These are phyloP conservation scores for Tetragonula clypearis DNA, from an alignment of 1,140 invertebrate species.

Conservation along the genomic window DNA sequence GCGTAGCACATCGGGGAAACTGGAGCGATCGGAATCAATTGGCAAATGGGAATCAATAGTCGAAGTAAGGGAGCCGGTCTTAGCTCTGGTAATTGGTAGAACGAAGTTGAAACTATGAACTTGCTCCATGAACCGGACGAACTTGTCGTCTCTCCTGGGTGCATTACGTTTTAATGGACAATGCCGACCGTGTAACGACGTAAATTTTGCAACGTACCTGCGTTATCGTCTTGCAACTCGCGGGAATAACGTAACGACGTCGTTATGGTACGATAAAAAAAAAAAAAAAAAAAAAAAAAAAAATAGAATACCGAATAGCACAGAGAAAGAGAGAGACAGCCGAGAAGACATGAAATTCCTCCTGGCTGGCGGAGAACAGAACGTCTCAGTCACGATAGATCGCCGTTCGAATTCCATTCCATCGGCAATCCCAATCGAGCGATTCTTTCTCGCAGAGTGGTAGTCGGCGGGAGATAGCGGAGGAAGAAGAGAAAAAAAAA, in stretches of 20 bases:
- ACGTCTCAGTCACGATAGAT: background rate
- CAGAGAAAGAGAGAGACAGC: background rate
- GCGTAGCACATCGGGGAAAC: background rate
- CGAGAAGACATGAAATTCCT: background rate
- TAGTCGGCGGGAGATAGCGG: too few relatives aligned
- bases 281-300: too few relatives aligned
- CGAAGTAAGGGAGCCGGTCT: background rate
- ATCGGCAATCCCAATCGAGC: too few relatives aligned
- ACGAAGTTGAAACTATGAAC: background rate
- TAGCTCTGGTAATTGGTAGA: background rate
- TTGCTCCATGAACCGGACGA: background rate
- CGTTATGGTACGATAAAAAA: too few relatives aligned
- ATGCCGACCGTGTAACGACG: background rate
- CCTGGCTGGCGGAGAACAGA: background rate
- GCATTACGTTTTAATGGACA: slow-evolving; percentile 9
- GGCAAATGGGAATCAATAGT: background rate
- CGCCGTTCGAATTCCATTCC: slow-evolving; percentile 7
- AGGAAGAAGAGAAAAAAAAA: slow-evolving; percentile 13
- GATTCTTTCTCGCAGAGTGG: background rate
- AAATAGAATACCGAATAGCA: background rate
- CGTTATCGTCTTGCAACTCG: background rate
- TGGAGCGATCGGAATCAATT: background rate
- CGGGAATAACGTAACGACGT: background rate
- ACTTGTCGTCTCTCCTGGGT: background rate
- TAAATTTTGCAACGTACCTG: background rate